Evolutionary conservation across 1,140 invertebrate species (phyloP), one percentile per base, ranked within the genome.

Genomic region (Hyles euphorbiae): DNA sequence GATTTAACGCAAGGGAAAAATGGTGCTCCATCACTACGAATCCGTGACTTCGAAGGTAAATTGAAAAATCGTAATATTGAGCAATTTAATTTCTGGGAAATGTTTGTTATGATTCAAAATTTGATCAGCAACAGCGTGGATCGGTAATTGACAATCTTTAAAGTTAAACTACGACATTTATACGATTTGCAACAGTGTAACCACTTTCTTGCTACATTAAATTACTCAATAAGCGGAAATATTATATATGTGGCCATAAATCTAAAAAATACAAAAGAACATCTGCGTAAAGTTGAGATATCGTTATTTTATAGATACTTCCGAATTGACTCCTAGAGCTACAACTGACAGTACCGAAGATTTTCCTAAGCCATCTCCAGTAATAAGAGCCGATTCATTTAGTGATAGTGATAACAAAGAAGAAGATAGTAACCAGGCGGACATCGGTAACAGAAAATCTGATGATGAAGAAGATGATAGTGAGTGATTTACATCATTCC

Each of bases 41-140:
- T 76, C 64, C 65, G 70, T 53, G 62, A 76, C 50, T 78, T 72
- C 57, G 59, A 79, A 73, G 74, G 76, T 79, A 73, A 54, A 22
- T 22, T n/a, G 6, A 44, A 9, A 8, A 47, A 0, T 5, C 46
- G n/a, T 48, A 11, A 22, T 5, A 48, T 22, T 22, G 22, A 48
- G 12, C 5, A 48, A 48, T 11, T 5, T 2, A n/a, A n/a, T 11
- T 48, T 6, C 12, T 11, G n/a, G 22, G 22, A 22, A 22, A 22
- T 22, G 22, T 22, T 22, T 22, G 22, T 22, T 22, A 22, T 22
- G 22, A 22, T 22, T 22, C 22, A 22, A 22, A 22, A 22, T 22
- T 22, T 22, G 22, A 22, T 22, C 22, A 22, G 22, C 22, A 22
- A 1, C 22, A 22, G 22, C 22, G 22, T 22, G 22, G 22, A 22